Percentiles rank a stretch among this genome's conserved stretches.
Conservation (phyloP, 2,113 vertebrate genomes). For the Etheostoma spectabile region DNA sequence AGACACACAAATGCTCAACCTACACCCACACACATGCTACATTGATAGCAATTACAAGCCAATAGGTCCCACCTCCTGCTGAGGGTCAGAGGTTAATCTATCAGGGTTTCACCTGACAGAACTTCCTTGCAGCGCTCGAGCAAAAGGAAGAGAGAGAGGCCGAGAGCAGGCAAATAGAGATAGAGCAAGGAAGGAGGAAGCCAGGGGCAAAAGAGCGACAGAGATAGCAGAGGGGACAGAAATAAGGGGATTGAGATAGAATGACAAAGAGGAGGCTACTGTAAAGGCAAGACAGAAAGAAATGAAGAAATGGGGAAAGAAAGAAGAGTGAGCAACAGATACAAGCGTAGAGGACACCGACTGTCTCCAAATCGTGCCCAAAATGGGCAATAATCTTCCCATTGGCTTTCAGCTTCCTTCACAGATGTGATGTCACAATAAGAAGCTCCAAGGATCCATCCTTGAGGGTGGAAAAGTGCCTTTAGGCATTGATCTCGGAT, state of each 20-base stretch:
- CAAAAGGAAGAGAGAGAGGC: conserved; percentile 33
- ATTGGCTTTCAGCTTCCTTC: conserved; percentile 40
- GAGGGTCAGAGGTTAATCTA: conserved; percentile 75
- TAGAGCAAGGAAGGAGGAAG: conserved; percentile 34
- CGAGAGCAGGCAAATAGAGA: conserved; percentile 50
- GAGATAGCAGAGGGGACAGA: conserved; percentile 63
- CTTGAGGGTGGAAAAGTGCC: conserved; percentile 52
- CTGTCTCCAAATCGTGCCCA: conserved; percentile 32
- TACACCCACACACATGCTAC: conserved; percentile 32
- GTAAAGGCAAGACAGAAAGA: conserved; percentile 36
- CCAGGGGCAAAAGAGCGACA: conserved; percentile 57
- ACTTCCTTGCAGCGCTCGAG: conserved; percentile 36
- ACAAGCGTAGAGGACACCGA: conserved; percentile 17
- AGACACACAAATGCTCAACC: conserved; percentile 23
- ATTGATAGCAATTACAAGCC: conserved; percentile 69
- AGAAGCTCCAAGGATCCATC: conserved; percentile 26
- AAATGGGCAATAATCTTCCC: conserved; percentile 43
- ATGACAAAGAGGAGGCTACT: conserved; percentile 53
- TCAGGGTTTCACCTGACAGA: conserved; percentile 62
- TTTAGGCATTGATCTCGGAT: conserved; percentile 72
- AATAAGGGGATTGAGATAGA: conserved; percentile 63
- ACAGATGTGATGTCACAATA: conserved; percentile 56
- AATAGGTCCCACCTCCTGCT: conserved; percentile 63
- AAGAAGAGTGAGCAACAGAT: conserved; percentile 39
- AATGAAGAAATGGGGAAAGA: conserved; percentile 21